Conservation (phyloP, 1,140 invertebrate species). For the Drosophila virilis region DNA sequence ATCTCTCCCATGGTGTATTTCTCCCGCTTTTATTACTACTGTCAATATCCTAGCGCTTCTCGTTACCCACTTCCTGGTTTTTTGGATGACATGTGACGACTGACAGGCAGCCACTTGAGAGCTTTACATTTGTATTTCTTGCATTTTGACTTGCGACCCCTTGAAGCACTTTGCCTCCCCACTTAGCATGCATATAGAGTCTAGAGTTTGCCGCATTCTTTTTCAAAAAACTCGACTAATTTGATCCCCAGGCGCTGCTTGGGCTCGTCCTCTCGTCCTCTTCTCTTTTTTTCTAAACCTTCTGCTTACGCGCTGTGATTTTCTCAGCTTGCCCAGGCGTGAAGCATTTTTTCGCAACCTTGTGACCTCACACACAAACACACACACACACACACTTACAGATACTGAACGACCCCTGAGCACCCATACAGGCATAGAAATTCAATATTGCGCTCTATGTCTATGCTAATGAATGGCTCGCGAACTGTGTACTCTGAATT, state of each 20-base stretch:
- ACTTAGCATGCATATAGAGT: slow-evolving; percentile 56
- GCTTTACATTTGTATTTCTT: slow-evolving; percentile 27
- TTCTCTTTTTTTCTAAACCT: slow-evolving; percentile 26
- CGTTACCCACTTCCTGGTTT: slow-evolving; percentile 53
- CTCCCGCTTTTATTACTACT: slow-evolving; percentile 29
- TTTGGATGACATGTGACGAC: slow-evolving; percentile 64
- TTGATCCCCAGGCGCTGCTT: slow-evolving; percentile 78
- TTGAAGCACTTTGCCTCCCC: slow-evolving; percentile 48
- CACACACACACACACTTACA: slow-evolving; percentile 10
- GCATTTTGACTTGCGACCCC: slow-evolving; percentile 34
- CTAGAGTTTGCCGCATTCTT: slow-evolving; percentile 70
- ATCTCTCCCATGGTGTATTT: not conserved
- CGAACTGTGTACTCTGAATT: not conserved
- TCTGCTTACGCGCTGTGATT: slow-evolving; percentile 58
- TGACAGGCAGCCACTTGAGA: slow-evolving; percentile 46
- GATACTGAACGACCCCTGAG: slow-evolving; percentile 10
- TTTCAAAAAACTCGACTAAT: slow-evolving; percentile 72
- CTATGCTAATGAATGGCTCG: slow-evolving; percentile 78
- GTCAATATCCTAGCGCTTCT: slow-evolving; percentile 58
- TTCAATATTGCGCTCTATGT: slow-evolving; percentile 76
- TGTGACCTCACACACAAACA: slow-evolving; percentile 42
- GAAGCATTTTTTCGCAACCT: slow-evolving; percentile 78
- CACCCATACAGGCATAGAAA: slow-evolving; percentile 60
- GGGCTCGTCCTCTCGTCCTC: slow-evolving; percentile 39
- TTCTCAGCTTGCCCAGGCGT: slow-evolving; percentile 60